Base-by-base conservation (phyloP, 2,113 vertebrate species). In the Campylomormyrus numenius region DNA sequence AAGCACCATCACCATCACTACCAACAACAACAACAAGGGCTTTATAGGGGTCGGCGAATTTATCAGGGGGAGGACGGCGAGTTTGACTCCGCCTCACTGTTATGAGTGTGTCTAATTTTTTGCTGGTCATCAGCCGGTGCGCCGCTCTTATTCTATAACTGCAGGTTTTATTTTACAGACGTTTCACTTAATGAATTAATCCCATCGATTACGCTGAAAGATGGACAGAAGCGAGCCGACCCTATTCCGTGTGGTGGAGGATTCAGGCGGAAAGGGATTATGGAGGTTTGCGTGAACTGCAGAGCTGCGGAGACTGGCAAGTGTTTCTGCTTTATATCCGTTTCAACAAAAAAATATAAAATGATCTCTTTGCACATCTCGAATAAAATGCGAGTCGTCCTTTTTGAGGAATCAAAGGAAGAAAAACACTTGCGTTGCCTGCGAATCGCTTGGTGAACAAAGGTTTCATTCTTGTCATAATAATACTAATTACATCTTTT, bases 91-190 rank as follows among this genome's bases (percentile, higher is more conserved):
- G 92, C 94, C 93, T 93, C 93, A 94, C 94, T 91, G 91, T 94
- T 94, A 90, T 66, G 27, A 50, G 50, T 56, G 91, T 90, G 48
- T 90, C 66, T 80, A 87, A 91, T 91, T 91, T 92, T 89, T 85
- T 90, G 90, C 90, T 92, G 90, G 90, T 90, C 56, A 39, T 56
- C 39, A 42, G 88, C 35, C 90, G 74, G 93, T 84, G 92, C 88
- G 90, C 95, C 96, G 95, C 94, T 94, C 90, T 95, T 91, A 93
- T 58, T 95, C 94, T 92, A 90, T 91, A 92, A 92, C 92, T 94
- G 93, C 96, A 96, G 95, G 96, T 96, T 95, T 93, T 93, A 93
- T 93, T 92, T 92, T 83, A 83, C 89, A 92, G 91, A 86, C 48
- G 42, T n/a, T 48, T 77, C 70, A 17, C 90, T 91, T 15, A 93